Evolutionary conservation across 2,888 invertebrate genomes (phyloP).

Genomic region (Tiliacea aurago): DNA sequence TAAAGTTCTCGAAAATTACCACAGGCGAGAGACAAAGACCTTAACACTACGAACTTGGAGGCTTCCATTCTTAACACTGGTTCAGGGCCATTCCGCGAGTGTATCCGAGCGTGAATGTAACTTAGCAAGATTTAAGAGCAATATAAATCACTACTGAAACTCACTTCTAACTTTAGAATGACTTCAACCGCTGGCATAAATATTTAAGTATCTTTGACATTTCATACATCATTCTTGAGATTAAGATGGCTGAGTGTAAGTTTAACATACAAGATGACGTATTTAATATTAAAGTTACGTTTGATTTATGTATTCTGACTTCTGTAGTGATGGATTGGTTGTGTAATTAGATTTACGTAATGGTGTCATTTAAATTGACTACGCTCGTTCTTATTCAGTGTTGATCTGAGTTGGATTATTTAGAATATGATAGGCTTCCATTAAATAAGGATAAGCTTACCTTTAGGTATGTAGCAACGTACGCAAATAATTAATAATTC

Average conservation of each 20-base stretch:
- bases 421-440: background rate
- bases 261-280: slow-evolving; percentile 36
- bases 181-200: slow-evolving; percentile 51
- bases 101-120: slow-evolving; percentile 45
- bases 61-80: slow-evolving; percentile 7
- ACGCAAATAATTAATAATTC: background rate
- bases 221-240: slow-evolving; percentile 58
- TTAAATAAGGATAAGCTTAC: background rate
- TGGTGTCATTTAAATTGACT: slow-evolving; percentile 10
- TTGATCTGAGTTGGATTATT: too few relatives aligned
- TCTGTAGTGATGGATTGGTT: slow-evolving; percentile 35
- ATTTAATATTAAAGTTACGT: slow-evolving; percentile 57
- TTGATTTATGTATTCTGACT: slow-evolving; percentile 50
- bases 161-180: slow-evolving; percentile 52
- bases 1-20: background rate
- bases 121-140: slow-evolving; percentile 45
- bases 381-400: background rate
- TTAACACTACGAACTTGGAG: slow-evolving; percentile 6
- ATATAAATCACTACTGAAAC: slow-evolving; percentile 42
- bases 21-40: background rate
- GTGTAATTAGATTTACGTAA: slow-evolving; percentile 27
- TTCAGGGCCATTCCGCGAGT: slow-evolving; percentile 29
- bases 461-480: background rate
- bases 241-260: slow-evolving; percentile 34
- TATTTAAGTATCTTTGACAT: slow-evolving; percentile 55